These are phyloP conservation scores for Notechis scutatus DNA, from an alignment of 2,113 vertebrate genomes.

Conservation along the genomic window DNA sequence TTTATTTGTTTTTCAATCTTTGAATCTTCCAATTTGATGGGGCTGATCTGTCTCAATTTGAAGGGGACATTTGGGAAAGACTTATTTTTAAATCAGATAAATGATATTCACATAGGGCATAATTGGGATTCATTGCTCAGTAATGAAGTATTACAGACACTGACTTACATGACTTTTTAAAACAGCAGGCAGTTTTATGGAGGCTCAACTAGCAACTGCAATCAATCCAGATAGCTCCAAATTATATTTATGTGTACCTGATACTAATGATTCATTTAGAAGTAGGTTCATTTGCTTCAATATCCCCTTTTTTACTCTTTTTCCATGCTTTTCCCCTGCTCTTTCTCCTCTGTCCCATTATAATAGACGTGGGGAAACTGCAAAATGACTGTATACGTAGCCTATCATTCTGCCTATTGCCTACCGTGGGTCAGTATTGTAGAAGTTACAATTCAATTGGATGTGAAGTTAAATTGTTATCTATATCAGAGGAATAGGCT, in stretches of 20 bases:
- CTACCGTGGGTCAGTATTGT: too few species aligned
- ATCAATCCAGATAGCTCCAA: background rate
- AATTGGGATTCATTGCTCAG: background rate
- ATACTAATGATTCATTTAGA: background rate
- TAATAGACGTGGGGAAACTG: background rate
- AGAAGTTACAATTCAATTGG: background rate
- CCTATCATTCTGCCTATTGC: background rate
- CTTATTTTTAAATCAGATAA: background rate
- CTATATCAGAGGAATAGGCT: too few species aligned
- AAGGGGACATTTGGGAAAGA: background rate
- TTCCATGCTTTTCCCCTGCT: too few species aligned
- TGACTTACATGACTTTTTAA: background rate
- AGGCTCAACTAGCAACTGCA: background rate
- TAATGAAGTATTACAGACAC: background rate
- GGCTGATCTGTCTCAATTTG: background rate
- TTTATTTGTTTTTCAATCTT: background rate
- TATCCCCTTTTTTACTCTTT: background rate
- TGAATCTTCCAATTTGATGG: background rate
- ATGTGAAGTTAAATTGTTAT: background rate
- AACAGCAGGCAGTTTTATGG: background rate
- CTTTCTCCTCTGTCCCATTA: background rate
- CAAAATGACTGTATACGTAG: background rate
- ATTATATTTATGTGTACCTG: background rate
- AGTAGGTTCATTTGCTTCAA: background rate
- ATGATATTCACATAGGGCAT: background rate